A percentile compares a stretch with the other conserved stretches of the same genome.
phyloP scores from a whole-genome alignment of 64 coral and sea anemone species.

The Stichodactyla helianthus region DNA sequence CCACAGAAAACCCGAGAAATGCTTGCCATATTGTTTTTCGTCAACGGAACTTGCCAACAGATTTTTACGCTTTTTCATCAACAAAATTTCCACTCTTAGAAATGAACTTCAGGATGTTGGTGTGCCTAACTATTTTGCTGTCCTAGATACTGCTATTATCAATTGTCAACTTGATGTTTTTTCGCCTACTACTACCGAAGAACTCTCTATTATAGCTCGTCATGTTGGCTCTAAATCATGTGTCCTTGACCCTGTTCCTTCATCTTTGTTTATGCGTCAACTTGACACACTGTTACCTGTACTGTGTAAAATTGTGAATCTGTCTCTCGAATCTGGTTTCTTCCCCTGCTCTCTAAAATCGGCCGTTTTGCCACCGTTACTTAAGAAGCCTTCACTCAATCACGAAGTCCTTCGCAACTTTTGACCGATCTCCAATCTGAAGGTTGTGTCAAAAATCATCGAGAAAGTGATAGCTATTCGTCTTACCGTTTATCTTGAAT shows the following conservation, averaged over 20 bases:
- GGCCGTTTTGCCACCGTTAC: neutral
- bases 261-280: neutral
- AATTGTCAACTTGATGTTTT: neutral
- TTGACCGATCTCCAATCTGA: slow-evolving; percentile 24
- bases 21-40: neutral
- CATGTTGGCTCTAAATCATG: neutral
- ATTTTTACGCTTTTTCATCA: neutral
- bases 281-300: neutral
- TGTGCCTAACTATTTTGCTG: neutral
- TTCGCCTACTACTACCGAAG: neutral
- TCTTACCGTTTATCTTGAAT: neutral
- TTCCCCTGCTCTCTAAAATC: neutral
- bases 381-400: slow-evolving; percentile 13
- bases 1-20: neutral
- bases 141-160: neutral
- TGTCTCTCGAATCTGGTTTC: neutral
- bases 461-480: slow-evolving; percentile 14
- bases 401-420: neutral
- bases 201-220: neutral
- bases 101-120: neutral
- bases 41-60: neutral
- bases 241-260: slow-evolving; percentile 21
- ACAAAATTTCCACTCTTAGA: neutral
- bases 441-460: neutral
- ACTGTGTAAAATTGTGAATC: neutral